These are phyloP conservation scores for Nixonia krombeini DNA, from an alignment of 1,140 invertebrate genomes.

Conservation along the genomic window DNA sequence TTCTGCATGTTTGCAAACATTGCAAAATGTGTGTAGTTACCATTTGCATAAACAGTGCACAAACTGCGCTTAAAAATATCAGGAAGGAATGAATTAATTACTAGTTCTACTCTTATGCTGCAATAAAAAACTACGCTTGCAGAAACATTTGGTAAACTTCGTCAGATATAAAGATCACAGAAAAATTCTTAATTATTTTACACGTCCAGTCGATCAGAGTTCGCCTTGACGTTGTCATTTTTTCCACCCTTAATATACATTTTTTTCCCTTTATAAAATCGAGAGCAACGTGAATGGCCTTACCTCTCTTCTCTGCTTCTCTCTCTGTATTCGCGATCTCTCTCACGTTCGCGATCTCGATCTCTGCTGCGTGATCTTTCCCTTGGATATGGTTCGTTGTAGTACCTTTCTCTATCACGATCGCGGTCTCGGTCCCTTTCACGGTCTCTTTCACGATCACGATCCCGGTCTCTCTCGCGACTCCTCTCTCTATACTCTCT, in stretches of 20 bases:
- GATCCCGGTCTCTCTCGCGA: slow-evolving; percentile 81
- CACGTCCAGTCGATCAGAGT: too few relatives aligned
- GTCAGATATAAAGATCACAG: too few relatives aligned
- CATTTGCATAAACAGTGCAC: too few relatives aligned
- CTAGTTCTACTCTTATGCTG: background rate
- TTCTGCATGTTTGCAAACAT: background rate
- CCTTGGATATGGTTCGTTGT: slow-evolving; percentile 66
- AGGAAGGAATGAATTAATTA: too few relatives aligned
- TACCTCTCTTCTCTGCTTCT: slow-evolving; percentile 84
- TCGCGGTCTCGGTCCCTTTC: slow-evolving; percentile 78
- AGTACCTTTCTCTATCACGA: slow-evolving; percentile 68
- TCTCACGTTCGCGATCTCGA: slow-evolving; percentile 77
- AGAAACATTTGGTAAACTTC: background rate
- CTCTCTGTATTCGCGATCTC: slow-evolving; percentile 77
- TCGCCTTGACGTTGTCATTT: too few relatives aligned
- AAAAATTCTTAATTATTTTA: too few relatives aligned
- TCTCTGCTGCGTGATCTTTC: slow-evolving; percentile 80
- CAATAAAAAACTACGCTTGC: background rate
- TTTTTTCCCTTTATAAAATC: too few relatives aligned
- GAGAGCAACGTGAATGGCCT: slow-evolving; percentile 40
- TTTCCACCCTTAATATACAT: too few relatives aligned
- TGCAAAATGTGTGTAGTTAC: background rate
- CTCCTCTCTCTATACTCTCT: slow-evolving; percentile 80
- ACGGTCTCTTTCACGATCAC: slow-evolving; percentile 75
- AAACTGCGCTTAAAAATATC: too few relatives aligned